These are phyloP conservation scores for Drosophila virilis DNA, from an alignment of 1,140 invertebrate genomes.

Conservation along the genomic window DNA sequence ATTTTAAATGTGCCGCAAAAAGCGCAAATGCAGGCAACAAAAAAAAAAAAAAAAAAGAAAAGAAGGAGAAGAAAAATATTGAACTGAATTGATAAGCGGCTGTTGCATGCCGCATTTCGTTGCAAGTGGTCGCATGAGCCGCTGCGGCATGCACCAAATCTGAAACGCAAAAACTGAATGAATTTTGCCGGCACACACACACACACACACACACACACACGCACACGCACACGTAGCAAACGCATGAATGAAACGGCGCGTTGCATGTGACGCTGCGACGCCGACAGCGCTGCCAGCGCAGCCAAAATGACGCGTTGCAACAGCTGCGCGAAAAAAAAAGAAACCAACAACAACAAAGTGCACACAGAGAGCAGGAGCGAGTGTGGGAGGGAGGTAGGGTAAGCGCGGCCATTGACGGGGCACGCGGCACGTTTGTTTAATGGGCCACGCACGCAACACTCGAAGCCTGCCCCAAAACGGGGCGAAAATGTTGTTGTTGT, in stretches of 20 bases:
- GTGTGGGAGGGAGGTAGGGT: too few relatives aligned
- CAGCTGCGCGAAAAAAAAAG: conserved; percentile 34
- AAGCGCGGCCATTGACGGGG: conserved; percentile 41
- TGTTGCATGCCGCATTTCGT: conserved; percentile 28
- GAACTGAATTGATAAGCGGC: conserved; percentile 36
- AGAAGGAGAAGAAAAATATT: neutral
- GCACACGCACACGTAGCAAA: conserved; percentile 50
- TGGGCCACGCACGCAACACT: conserved; percentile 68
- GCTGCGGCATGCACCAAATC: conserved; percentile 49
- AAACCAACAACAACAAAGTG: conserved; percentile 15
- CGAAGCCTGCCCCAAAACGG: conserved; percentile 44
- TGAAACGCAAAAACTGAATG: conserved; percentile 59
- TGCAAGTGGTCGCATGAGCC: conserved; percentile 63
- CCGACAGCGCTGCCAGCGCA: conserved; percentile 27
- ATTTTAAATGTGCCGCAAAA: neutral
- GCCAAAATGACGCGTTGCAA: conserved; percentile 40
- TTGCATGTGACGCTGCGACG: conserved; percentile 44
- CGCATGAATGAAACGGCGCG: conserved; percentile 75
- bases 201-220: conserved; percentile 57
- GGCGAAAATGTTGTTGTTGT: conserved; percentile 4
- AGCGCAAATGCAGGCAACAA: neutral
- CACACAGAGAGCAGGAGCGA: too few relatives aligned
- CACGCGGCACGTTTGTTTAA: conserved; percentile 71
- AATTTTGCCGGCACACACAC: conserved; percentile 53
- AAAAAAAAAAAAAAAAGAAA: neutral